A percentile compares a stretch with the other conserved stretches of the same genome.
Conservation (phyloP, 2,113 vertebrate genomes). For the Chionodraco myersi region DNA sequence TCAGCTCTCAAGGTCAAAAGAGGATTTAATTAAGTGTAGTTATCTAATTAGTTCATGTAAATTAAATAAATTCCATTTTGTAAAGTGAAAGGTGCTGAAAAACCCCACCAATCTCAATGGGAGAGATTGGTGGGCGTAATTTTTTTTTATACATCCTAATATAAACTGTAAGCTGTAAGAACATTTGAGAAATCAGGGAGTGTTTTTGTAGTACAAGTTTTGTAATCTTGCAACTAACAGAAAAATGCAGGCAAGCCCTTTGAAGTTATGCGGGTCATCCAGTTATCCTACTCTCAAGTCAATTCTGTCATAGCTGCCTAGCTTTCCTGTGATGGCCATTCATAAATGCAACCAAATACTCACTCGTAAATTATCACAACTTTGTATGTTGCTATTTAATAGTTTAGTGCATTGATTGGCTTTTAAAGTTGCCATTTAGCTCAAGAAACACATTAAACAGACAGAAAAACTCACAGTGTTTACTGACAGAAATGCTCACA, state of each 20-base stretch:
- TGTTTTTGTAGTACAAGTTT: slow-evolving; percentile 21
- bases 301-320: background rate
- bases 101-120: background rate
- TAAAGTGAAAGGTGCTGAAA: background rate
- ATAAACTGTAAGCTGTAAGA: background rate
- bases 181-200: slow-evolving; percentile 3
- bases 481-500: background rate
- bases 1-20: background rate
- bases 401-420: background rate
- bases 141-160: background rate
- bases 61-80: background rate
- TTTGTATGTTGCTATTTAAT: background rate
- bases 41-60: background rate
- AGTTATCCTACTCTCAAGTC: slow-evolving; percentile 33
- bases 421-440: background rate
- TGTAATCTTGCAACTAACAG: slow-evolving; percentile 8
- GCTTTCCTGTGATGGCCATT: background rate
- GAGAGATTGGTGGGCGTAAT: no score
- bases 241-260: slow-evolving; percentile 56
- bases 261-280: slow-evolving; percentile 53
- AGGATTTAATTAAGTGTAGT: no score
- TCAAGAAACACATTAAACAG: background rate
- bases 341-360: background rate
- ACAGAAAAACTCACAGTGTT: background rate
- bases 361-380: no score